Conservation (phyloP, 1,140 invertebrate genomes). For the Drosophila murphyi region DNA sequence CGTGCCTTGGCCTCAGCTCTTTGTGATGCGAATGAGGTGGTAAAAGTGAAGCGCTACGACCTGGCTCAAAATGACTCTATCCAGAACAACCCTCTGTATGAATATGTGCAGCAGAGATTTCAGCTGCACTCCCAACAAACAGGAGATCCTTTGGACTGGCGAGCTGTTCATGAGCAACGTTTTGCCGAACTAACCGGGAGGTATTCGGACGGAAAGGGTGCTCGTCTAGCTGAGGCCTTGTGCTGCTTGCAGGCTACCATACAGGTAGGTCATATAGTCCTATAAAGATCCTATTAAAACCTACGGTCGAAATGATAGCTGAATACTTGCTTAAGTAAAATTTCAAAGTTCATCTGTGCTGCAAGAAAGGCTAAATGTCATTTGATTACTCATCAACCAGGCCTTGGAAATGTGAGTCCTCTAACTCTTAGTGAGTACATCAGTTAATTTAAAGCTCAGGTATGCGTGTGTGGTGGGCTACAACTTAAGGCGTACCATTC, state of each 20-base stretch:
- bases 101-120: constrained; percentile 30
- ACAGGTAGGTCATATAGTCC: constrained; percentile 59
- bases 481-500: too few relatives aligned
- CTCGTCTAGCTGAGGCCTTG: constrained; percentile 64
- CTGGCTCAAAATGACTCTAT: neutral
- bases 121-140: constrained; percentile 30
- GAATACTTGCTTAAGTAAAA: too few relatives aligned
- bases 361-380: too few relatives aligned
- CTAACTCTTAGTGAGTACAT: too few relatives aligned
- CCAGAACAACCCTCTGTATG: constrained; percentile 10
- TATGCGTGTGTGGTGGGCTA: too few relatives aligned
- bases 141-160: constrained; percentile 25
- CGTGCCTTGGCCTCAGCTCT: constrained; percentile 61
- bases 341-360: too few relatives aligned
- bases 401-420: too few relatives aligned
- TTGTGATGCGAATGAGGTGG: constrained; percentile 35
- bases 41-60: constrained; percentile 32
- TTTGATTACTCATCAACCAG: too few relatives aligned
- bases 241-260: constrained; percentile 74
- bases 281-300: too few relatives aligned
- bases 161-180: constrained; percentile 34
- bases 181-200: constrained; percentile 42
- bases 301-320: too few relatives aligned
- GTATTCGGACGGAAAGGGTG: constrained; percentile 43
- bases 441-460: too few relatives aligned